A percentile compares a stretch with the other conserved stretches of the same genome.
Evolutionary conservation across 2,113 vertebrate genomes (phyloP).

Genomic region (Candoia aspera): DNA sequence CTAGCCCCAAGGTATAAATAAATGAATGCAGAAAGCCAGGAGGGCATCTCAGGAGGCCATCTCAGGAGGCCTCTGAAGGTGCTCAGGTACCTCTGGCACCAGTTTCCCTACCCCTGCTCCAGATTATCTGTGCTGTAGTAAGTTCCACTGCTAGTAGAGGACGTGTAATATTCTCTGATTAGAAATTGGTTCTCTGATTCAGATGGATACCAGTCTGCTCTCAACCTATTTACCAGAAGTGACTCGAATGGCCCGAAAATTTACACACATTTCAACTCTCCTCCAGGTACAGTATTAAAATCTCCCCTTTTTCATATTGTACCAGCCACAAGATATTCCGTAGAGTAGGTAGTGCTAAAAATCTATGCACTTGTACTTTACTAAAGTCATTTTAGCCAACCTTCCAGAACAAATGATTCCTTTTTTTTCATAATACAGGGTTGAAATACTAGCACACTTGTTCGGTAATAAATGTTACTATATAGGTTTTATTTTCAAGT

Average conservation of each 20-base stretch:
- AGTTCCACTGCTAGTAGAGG: too few species aligned
- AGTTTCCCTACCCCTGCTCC: not conserved
- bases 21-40: too few species aligned
- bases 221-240: slow-evolving; percentile 93
- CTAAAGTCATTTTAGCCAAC: not conserved
- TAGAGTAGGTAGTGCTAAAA: too few species aligned
- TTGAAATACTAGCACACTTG: not conserved
- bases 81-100: too few species aligned
- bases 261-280: slow-evolving; percentile 97
- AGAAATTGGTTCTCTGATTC: slow-evolving; percentile 48
- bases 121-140: not conserved
- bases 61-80: too few species aligned
- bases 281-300: slow-evolving; percentile 78
- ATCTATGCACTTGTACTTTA: not conserved
- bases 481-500: not conserved
- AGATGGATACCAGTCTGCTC: slow-evolving; percentile 92
- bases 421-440: not conserved
- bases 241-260: slow-evolving; percentile 96
- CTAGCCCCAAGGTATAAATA: too few species aligned
- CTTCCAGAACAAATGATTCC: not conserved
- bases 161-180: not conserved
- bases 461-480: not conserved
- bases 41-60: too few species aligned
- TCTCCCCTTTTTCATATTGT: not conserved
- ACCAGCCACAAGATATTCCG: not conserved